A percentile compares a stretch with the other conserved stretches of the same genome.
Evolutionary conservation across 2,888 invertebrate species (phyloP).

Genomic region (Drosophila tripunctata): DNA sequence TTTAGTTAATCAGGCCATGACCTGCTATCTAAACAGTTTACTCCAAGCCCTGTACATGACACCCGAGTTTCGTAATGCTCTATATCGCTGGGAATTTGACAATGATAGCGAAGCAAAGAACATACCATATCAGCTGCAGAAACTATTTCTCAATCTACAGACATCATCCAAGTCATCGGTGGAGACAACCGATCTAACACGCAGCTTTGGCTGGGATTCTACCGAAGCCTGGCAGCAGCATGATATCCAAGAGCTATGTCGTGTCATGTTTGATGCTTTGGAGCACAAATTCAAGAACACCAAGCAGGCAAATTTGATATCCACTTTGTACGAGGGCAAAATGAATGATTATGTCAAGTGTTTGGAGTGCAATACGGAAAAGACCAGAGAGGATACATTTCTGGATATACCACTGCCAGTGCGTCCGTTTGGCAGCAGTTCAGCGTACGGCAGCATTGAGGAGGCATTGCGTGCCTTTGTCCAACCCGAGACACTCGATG

Average conservation of each 20-base stretch:
- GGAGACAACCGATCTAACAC: constrained; percentile 94
- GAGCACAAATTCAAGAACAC: constrained; percentile 93
- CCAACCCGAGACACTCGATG: constrained; percentile 92
- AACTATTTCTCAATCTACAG: constrained; percentile 93
- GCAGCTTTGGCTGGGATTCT: constrained; percentile 95
- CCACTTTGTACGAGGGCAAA: constrained; percentile 90
- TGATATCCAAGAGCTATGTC: constrained; percentile 94
- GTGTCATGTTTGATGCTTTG: constrained; percentile 95
- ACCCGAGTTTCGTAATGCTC: constrained; percentile 94
- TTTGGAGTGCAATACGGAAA: constrained; percentile 92
- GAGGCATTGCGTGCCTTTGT: constrained; percentile 94
- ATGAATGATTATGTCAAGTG: constrained; percentile 96
- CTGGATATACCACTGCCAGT: constrained; percentile 94
- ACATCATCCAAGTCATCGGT: constrained; percentile 91
- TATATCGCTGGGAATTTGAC: constrained; percentile 93
- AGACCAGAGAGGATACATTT: constrained; percentile 92
- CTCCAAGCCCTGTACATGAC: constrained; percentile 96
- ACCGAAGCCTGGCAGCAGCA: constrained; percentile 96
- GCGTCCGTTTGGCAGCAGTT: constrained; percentile 90
- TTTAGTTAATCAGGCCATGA: constrained; percentile 95
- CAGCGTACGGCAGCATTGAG: constrained; percentile 91
- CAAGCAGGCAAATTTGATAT: constrained; percentile 92
- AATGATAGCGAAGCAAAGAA: constrained; percentile 89
- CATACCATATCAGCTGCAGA: constrained; percentile 94
- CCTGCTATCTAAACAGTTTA: constrained; percentile 95